phyloP scores from a whole-genome alignment of 1,140 invertebrate genomes.

The Radopholus similis region DNA sequence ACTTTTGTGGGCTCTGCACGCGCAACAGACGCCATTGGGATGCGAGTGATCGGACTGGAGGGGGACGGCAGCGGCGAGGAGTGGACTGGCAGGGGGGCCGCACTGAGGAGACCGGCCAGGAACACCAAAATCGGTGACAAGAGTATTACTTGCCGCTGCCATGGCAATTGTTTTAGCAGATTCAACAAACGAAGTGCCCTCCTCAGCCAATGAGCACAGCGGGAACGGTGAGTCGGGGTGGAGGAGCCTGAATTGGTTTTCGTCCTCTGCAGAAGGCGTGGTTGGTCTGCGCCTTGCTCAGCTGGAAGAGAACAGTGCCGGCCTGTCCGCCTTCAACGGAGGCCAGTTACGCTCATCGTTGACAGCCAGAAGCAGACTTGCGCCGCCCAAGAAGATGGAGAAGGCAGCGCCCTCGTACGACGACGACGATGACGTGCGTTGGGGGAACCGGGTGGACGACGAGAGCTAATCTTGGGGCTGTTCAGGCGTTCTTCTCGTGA shows the following conservation, averaged over 20 bases:
- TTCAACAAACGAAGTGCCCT: too few species aligned
- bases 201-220: too few species aligned
- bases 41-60: not conserved
- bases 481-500: slow-evolving; percentile 1
- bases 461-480: too few species aligned
- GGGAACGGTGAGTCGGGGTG: too few species aligned
- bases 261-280: not conserved
- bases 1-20: not conserved
- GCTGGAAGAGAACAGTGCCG: not conserved
- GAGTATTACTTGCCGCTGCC: not conserved
- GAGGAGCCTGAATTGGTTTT: too few species aligned
- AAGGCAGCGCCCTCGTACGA: not conserved
- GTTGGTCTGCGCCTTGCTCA: not conserved
- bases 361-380: not conserved
- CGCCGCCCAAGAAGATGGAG: not conserved
- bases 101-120: not conserved
- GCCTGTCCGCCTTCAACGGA: not conserved
- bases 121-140: not conserved
- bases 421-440: not conserved
- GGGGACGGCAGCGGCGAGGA: not conserved
- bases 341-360: not conserved
- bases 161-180: not conserved
- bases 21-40: not conserved
- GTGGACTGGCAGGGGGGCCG: not conserved
- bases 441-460: not conserved